Percentiles rank a stretch among this genome's conserved stretches.
phyloP scores from a whole-genome alignment of 2,797 vertebrate species.

The Pteropus rufus region DNA sequence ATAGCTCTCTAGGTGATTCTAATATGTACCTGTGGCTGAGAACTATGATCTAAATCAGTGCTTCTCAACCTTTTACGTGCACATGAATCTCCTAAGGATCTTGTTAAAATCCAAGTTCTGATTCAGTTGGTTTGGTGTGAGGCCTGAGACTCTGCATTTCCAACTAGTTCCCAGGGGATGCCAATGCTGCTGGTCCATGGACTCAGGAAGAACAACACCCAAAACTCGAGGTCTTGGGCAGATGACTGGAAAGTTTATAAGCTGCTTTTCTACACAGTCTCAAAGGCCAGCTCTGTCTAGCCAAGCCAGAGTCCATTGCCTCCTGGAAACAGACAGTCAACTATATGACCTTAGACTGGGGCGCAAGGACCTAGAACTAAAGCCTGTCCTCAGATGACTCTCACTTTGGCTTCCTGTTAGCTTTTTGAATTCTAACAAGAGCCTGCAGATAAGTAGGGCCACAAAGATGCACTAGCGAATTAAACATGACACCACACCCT shows the following conservation, averaged over 20 bases:
- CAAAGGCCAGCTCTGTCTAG: not conserved
- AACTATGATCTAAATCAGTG: not conserved
- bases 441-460: not conserved
- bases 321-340: conserved; percentile 1
- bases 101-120: not conserved
- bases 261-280: not conserved
- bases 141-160: not conserved
- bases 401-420: conserved; percentile 37
- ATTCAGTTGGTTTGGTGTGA: not conserved
- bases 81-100: not conserved
- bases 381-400: conserved; percentile 34
- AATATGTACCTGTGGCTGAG: not conserved
- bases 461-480: conserved; percentile 25
- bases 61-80: not conserved
- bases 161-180: not conserved
- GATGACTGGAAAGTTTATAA: not conserved
- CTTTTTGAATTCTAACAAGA: not conserved
- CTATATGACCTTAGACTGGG: not conserved
- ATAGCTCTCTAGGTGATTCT: not conserved
- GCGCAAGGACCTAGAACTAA: not conserved
- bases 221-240: not conserved
- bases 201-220: not conserved
- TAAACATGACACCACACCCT: not conserved
- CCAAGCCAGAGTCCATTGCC: not conserved
- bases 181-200: not conserved